These are phyloP conservation scores for Mareca strepera DNA, from an alignment of 2,797 vertebrate species.

Conservation along the genomic window DNA sequence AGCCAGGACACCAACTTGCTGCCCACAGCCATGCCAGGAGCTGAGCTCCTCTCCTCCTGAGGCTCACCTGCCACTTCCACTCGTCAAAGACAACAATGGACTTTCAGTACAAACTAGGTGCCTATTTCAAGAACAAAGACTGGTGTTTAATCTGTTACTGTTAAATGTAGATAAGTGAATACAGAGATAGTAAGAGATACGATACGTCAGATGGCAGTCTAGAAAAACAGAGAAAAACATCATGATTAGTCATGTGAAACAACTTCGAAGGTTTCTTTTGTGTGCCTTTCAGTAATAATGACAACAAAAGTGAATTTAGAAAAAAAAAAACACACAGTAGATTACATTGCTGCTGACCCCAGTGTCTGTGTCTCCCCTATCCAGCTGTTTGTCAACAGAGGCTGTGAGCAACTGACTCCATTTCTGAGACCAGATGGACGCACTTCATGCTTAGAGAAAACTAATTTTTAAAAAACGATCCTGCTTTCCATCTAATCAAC, in stretches of 20 bases:
- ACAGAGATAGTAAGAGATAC: neutral
- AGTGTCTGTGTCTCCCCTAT: neutral
- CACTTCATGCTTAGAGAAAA: neutral
- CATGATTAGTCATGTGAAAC: neutral
- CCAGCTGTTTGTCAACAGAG: neutral
- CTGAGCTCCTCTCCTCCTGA: neutral
- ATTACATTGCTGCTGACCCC: neutral
- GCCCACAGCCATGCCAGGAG: neutral
- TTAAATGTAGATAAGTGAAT: neutral
- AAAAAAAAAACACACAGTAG: neutral
- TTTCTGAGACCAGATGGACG: neutral
- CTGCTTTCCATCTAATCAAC: neutral
- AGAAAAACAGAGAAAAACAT: neutral
- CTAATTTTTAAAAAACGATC: neutral
- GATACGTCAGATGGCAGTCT: neutral
- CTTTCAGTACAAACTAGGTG: neutral
- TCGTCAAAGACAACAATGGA: neutral
- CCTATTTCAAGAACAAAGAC: neutral
- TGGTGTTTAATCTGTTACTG: neutral
- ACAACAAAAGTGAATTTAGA: neutral
- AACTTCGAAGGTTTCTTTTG: neutral
- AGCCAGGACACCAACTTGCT: neutral
- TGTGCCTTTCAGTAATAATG: neutral
- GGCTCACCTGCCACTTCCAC: neutral
- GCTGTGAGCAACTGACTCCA: neutral